Evolutionary conservation across 2,797 vertebrate genomes (phyloP), one percentile per base, ranked within the genome.

Genomic region (Semaprochilodus insignis): DNA sequence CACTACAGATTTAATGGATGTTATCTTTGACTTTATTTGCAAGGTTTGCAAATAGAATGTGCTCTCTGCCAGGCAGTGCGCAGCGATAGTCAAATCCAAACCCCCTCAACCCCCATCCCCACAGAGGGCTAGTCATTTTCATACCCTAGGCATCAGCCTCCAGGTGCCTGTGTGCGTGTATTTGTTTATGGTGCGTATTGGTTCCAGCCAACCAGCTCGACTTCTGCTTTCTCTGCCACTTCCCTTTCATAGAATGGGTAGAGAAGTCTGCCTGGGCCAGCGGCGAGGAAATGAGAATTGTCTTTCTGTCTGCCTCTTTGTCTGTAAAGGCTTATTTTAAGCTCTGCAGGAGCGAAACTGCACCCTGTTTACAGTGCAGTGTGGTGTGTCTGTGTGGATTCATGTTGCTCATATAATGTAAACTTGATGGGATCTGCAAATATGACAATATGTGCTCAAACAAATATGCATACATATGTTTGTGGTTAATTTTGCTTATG

Each of bases 201-300:
- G 86, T 80, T 40, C 3, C 81, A 62, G 31, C 27, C 73, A 77
- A 81, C 40, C 27, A 8, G 27, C 69, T 69, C 84, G 70, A 87
- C 92, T 94, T 95, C 93, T 94, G 90, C 92, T 94, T 95, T 95
- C 88, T 78, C 54, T 54, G 66, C 72, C 55, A 94, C 93, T 94
- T 95, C 94, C 92, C 90, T 90, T 89, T 93, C 92, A 82, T 84
- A 74, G 81, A 93, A 85, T 85, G 76, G 72, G 70, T 88, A 91
- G 86, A 92, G 90, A 91, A 91, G 91, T 92, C 86, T 87, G 82
- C 72, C 77, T 74, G 78, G 78, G 71, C 87, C 87, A 81, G 83
- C 4, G 80, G 1, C 48, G 51, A 78, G 81, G 86, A 88, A 91
- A 69, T 54, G 81, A 84, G 90, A 92, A 90, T 86, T 85, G 63